These are phyloP conservation scores for Tor tambroides DNA, from an alignment of 2,113 vertebrate genomes.

Conservation along the genomic window DNA sequence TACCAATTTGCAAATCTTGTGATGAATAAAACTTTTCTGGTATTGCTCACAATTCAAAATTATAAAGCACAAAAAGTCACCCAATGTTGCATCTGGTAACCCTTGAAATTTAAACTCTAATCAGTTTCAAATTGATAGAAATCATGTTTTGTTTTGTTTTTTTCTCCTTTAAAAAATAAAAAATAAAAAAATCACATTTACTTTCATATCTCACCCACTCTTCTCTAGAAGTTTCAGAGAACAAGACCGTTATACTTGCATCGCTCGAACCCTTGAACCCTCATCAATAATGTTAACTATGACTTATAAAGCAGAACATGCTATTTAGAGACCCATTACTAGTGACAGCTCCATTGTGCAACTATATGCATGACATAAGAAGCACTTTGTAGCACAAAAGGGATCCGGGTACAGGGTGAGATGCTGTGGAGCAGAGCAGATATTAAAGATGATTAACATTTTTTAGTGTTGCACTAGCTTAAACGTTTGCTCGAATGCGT, in stretches of 20 bases:
- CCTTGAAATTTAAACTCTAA: background rate
- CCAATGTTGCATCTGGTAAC: background rate
- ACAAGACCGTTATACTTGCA: slow-evolving; percentile 64
- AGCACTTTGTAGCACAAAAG: slow-evolving; percentile 52
- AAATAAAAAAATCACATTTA: no score
- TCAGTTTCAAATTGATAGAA: background rate
- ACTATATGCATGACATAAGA: slow-evolving; percentile 68
- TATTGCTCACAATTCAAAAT: background rate
- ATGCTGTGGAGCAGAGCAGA: background rate
- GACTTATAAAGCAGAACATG: slow-evolving; percentile 83
- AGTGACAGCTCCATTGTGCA: slow-evolving; percentile 74
- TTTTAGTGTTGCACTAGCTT: slow-evolving; percentile 67
- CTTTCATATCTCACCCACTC: slow-evolving; percentile 20
- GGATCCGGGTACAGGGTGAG: slow-evolving; percentile 52
- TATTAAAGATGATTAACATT: slow-evolving; percentile 67
- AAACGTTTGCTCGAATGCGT: slow-evolving; percentile 59
- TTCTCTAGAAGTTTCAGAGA: slow-evolving; percentile 67
- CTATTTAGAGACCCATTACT: slow-evolving; percentile 78
- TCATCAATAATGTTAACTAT: slow-evolving; percentile 78
- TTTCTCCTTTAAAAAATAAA: background rate
- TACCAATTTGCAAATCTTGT: background rate
- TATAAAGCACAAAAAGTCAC: background rate
- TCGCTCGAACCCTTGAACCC: slow-evolving; percentile 67
- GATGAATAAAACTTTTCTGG: background rate
- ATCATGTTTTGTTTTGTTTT: background rate